Evolutionary conservation across 2,113 vertebrate genomes (phyloP).

Genomic region (Corynorhinus townsendii): DNA sequence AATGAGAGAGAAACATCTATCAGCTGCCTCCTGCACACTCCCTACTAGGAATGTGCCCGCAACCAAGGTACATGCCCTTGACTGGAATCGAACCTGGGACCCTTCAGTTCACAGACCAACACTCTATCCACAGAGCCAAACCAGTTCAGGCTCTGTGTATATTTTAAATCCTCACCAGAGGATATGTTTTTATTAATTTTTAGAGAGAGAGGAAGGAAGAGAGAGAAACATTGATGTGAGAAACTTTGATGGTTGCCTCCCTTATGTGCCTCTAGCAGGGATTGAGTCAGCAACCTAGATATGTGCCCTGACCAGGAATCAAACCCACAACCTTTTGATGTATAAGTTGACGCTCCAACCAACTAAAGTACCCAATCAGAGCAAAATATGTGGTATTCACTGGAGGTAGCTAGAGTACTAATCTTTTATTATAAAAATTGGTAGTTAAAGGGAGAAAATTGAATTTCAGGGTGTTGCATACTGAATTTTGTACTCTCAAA

Average conservation of each 20-base stretch:
- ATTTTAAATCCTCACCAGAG: neutral
- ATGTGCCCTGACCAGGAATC: neutral
- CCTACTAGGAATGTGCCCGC: too few relatives aligned
- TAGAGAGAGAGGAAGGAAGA: neutral
- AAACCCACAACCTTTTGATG: neutral
- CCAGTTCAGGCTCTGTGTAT: neutral
- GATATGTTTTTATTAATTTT: neutral
- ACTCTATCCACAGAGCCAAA: too few relatives aligned
- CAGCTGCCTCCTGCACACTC: too few relatives aligned
- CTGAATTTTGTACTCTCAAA: neutral
- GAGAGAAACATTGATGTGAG: neutral
- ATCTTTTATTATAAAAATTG: neutral
- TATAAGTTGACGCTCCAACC: neutral
- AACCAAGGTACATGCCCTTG: too few relatives aligned
- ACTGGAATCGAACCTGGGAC: too few relatives aligned
- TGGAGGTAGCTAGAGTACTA: neutral
- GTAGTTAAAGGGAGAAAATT: neutral
- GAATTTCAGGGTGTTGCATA: neutral
- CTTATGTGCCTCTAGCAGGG: neutral
- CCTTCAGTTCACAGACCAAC: too few relatives aligned
- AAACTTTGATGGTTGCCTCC: neutral
- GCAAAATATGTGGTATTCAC: neutral
- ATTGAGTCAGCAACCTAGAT: neutral
- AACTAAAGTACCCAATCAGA: neutral
- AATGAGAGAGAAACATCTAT: too few relatives aligned